Conservation (phyloP, 2,113 vertebrate genomes). For the Apistogramma diplotaenia region DNA sequence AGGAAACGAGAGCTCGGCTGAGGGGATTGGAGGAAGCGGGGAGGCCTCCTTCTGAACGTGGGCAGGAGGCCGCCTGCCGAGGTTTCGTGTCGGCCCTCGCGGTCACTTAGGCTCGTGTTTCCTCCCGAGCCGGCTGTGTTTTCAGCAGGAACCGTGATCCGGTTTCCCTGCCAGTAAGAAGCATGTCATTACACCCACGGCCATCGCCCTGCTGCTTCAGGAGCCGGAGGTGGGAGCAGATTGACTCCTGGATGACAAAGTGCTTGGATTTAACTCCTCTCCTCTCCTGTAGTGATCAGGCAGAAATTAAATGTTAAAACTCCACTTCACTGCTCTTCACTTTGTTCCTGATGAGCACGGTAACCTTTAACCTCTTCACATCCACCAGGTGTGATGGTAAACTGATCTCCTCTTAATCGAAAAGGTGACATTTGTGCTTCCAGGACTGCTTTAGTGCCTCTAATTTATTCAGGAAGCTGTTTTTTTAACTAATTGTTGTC, state of each 20-base stretch:
- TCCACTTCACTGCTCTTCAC: background rate
- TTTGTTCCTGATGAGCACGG: background rate
- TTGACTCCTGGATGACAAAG: background rate
- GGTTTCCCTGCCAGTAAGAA: background rate
- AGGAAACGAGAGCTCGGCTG: background rate
- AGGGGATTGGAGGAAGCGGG: background rate
- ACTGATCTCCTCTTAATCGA: background rate
- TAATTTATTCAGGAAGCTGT: background rate
- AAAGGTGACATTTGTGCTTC: background rate
- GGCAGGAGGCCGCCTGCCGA: background rate
- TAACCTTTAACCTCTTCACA: background rate
- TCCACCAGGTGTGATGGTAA: background rate
- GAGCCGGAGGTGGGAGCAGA: background rate
- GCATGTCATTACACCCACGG: background rate
- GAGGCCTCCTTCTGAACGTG: background rate
- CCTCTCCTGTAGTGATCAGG: background rate
- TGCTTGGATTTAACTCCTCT: background rate
- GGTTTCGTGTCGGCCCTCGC: background rate
- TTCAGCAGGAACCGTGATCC: background rate
- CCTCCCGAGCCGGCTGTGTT: background rate
- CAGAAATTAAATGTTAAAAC: background rate
- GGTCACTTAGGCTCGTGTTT: background rate
- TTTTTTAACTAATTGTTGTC: conserved; percentile 52
- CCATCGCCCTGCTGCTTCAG: background rate
- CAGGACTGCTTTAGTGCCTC: background rate